Base-by-base conservation (phyloP, 2,113 vertebrate species). In the Chrysochloris asiatica region DNA sequence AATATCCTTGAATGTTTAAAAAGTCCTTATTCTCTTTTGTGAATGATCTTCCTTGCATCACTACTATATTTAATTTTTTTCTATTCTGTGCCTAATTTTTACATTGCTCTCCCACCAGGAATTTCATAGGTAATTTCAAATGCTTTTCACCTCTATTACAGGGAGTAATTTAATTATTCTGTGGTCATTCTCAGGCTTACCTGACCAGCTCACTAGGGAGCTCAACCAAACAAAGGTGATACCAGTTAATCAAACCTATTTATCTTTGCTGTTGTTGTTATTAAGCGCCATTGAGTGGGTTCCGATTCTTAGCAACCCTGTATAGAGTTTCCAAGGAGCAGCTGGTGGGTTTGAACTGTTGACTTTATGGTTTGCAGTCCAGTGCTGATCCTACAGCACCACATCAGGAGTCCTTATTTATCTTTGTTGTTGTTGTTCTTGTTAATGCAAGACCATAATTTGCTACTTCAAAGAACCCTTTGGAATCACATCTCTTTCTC, bases 51-150 rank as follows among this genome's bases (percentile, higher is more conserved):
- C 12, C 13, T 7, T 33, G 21, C 14, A 69, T 83, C 67, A 76
- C 63, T 76, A 71, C 19, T 14, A 81, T 5, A 19, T 45, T 67
- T 79, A 41, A 22, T 86, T 78, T 78, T 54, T 88, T 38, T 38
- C 63, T 59, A 13, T 65, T 28, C 45, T 72, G 5, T 56, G 7
- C 12, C 28, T 73, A 83, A 83, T 75, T 77, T n/a, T 61, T 75
- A 22, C 63, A 54, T 38, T 84, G 52, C 9, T 38, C 1, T 88
- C 43, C 6, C 16, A 84, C 52, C 19, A 67, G 52, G 63, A 77
- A 85, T 50, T 90, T 82, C 81, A 75, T 81, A 41, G 28, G 47
- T 30, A 81, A 83, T 75, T 92, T 45, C 26, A 90, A 92, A 45
- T 69, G 61, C 48, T 54, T 81, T 88, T 86, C 2, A n/a, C 43